Conservation (phyloP, 2,888 invertebrate species). For the Carabus problematicus region DNA sequence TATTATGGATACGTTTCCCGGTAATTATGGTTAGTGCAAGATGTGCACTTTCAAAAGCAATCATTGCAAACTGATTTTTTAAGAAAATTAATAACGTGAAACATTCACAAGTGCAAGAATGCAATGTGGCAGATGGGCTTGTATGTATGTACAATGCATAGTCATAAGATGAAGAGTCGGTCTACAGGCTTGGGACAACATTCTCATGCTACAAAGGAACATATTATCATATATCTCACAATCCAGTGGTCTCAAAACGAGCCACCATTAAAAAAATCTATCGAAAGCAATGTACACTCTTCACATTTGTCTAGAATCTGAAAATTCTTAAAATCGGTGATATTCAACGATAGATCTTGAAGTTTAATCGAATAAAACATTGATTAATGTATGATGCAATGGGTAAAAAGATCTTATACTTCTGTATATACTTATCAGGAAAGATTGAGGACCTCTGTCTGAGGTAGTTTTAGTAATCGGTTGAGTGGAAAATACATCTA, state of each 20-base stretch:
- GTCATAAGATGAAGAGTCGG: slow-evolving; percentile 11
- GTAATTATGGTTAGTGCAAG: background rate
- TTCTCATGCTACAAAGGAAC: slow-evolving; percentile 21
- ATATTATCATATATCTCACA: slow-evolving; percentile 20
- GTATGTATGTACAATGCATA: slow-evolving; percentile 11
- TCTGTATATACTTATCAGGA: too few relatives aligned
- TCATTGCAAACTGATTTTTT: slow-evolving; percentile 16
- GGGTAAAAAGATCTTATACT: too few relatives aligned
- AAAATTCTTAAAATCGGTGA: too few relatives aligned
- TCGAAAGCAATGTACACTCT: too few relatives aligned
- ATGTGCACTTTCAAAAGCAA: slow-evolving; percentile 9
- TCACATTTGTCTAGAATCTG: too few relatives aligned
- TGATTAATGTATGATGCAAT: too few relatives aligned
- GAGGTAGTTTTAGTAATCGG: too few relatives aligned
- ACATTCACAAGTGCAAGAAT: slow-evolving; percentile 21
- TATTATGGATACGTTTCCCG: too few relatives aligned
- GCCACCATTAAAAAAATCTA: background rate
- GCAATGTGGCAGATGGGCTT: slow-evolving; percentile 16
- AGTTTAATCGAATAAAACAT: too few relatives aligned
- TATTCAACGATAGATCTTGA: too few relatives aligned
- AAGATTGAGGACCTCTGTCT: too few relatives aligned
- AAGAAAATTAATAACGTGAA: background rate
- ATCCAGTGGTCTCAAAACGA: slow-evolving; percentile 5
- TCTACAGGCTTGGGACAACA: slow-evolving; percentile 14
- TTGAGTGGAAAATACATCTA: too few relatives aligned